Percentiles rank a stretch among this genome's conserved stretches.
Evolutionary conservation across 2,113 vertebrate species (phyloP).

Genomic region (Oxyura jamaicensis): DNA sequence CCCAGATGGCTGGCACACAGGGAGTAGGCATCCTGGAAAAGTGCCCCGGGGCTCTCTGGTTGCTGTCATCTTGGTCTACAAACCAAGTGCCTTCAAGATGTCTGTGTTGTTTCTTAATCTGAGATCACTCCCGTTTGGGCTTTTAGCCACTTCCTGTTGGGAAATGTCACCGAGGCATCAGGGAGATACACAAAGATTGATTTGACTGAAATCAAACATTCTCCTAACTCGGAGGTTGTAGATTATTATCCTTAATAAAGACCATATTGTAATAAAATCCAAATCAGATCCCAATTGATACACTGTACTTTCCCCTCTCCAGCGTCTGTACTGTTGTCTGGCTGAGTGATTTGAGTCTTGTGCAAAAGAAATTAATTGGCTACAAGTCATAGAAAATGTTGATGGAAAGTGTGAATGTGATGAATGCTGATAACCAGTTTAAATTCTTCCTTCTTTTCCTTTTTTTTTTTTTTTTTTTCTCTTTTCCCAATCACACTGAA

Average conservation of each 20-base stretch:
- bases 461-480: not conserved
- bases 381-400: conserved; percentile 41
- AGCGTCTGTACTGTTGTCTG: not conserved
- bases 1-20: conserved; percentile 91
- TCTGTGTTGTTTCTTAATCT: conserved; percentile 87
- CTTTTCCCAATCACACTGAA: conserved; percentile 1
- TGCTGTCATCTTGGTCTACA: conserved; percentile 76
- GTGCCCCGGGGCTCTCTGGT: conserved; percentile 72
- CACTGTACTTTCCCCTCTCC: not conserved
- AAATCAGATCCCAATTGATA: conserved; percentile 40
- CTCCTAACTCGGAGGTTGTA: conserved; percentile 59
- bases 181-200: conserved; percentile 84
- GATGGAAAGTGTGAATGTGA: conserved; percentile 54
- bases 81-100: conserved; percentile 82
- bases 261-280: conserved; percentile 65
- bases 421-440: conserved; percentile 44
- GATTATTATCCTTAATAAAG: conserved; percentile 72
- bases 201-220: conserved; percentile 83
- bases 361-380: conserved; percentile 69
- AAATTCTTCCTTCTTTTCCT: not conserved
- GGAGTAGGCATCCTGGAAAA: conserved; percentile 79
- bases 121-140: conserved; percentile 82
- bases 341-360: conserved; percentile 50
- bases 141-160: conserved; percentile 85
- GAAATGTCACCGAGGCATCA: conserved; percentile 84